These are phyloP conservation scores for Aspidiotus destructor DNA, from an alignment of 2,888 invertebrate species.

Conservation along the genomic window DNA sequence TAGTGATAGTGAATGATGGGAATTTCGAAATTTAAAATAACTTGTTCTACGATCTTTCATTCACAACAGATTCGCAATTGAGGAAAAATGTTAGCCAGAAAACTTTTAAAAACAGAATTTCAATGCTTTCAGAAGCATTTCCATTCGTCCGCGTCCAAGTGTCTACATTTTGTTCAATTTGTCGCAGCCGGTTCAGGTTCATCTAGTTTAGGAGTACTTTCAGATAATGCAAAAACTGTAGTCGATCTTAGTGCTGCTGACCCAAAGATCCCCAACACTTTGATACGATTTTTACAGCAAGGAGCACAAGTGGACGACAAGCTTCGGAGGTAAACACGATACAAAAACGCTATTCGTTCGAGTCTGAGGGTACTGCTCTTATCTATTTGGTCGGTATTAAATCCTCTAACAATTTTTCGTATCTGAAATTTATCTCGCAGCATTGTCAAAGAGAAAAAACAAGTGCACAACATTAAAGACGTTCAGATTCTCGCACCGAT, in stretches of 20 bases:
- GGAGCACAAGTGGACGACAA: no score
- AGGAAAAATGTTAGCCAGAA: no score
- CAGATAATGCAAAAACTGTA: neutral
- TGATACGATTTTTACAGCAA: slow-evolving; percentile 9
- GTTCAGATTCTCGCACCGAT: slow-evolving; percentile 63
- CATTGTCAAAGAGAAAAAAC: slow-evolving; percentile 48
- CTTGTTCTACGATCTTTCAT: no score
- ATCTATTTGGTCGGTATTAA: neutral
- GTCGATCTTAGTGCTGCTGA: slow-evolving; percentile 9
- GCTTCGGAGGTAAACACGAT: no score
- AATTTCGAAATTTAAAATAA: no score
- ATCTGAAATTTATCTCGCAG: slow-evolving; percentile 39
- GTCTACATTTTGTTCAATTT: slow-evolving; percentile 21
- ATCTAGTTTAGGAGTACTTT: slow-evolving; percentile 16
- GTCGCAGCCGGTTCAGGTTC: neutral
- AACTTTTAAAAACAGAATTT: no score
- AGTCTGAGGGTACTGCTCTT: neutral
- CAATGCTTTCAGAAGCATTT: no score
- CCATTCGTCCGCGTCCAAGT: neutral
- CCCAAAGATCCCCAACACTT: neutral
- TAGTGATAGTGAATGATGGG: no score
- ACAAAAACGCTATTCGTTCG: no score
- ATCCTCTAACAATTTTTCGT: neutral
- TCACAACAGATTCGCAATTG: no score
- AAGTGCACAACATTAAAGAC: slow-evolving; percentile 47